These are phyloP conservation scores for Noturus placidus DNA, from an alignment of 2,113 vertebrate species.

Conservation along the genomic window DNA sequence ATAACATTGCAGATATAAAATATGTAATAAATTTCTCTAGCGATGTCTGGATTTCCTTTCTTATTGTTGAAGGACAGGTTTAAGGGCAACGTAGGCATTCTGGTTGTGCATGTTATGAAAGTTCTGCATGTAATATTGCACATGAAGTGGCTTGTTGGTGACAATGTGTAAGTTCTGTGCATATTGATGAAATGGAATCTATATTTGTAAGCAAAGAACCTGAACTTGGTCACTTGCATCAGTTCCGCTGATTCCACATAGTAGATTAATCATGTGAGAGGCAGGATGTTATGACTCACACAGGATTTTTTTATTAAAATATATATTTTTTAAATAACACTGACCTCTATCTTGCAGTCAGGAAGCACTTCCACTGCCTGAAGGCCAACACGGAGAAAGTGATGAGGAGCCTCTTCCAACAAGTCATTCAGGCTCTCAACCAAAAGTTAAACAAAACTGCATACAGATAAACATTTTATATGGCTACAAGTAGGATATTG, in stretches of 20 bases:
- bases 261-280: background rate
- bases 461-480: background rate
- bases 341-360: too few species aligned
- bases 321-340: too few species aligned
- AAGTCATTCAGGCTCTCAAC: too few species aligned
- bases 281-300: background rate
- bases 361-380: too few species aligned
- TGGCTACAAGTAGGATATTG: background rate
- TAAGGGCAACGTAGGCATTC: background rate
- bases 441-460: background rate
- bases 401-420: too few species aligned
- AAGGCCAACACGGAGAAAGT: too few species aligned
- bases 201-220: background rate
- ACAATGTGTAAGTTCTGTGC: background rate
- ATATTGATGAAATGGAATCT: background rate
- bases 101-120: background rate
- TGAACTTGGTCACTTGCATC: background rate
- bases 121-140: background rate
- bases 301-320: too few species aligned
- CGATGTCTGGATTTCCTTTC: background rate
- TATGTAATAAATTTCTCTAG: background rate
- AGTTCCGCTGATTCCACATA: background rate
- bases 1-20: background rate
- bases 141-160: background rate
- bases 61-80: background rate